These are phyloP conservation scores for Caenorhabditis plicata DNA, from an alignment of 2,888 invertebrate genomes.

Conservation along the genomic window DNA sequence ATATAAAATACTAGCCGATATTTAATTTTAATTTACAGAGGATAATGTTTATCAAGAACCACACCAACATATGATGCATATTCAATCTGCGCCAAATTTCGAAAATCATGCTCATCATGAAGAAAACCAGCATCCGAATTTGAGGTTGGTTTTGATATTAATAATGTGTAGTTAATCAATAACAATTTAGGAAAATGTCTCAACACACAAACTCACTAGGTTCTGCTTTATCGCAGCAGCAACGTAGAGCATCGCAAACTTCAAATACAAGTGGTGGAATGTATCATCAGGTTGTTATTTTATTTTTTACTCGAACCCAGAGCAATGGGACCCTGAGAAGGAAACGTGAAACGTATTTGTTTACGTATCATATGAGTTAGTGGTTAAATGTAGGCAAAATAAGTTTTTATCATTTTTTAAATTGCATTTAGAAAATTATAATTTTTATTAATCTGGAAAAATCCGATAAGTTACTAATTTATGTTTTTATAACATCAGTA, in stretches of 20 bases:
- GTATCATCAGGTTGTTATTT: neutral
- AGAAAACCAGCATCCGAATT: conserved; percentile 22
- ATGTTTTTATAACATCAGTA: no score
- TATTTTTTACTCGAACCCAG: no score
- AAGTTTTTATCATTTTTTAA: no score
- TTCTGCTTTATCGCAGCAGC: conserved; percentile 23
- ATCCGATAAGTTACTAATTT: no score
- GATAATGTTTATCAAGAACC: conserved; percentile 53
- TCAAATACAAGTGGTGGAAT: conserved; percentile 22
- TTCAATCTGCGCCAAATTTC: conserved; percentile 43
- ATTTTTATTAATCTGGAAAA: no score
- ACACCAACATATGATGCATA: conserved; percentile 38
- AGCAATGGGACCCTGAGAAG: no score
- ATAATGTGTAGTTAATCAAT: neutral
- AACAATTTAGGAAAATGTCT: conserved; percentile 25
- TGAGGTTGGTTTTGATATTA: conserved; percentile 9
- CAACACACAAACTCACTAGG: conserved; percentile 10
- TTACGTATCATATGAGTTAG: no score
- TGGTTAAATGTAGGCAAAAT: no score
- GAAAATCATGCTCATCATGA: no score
- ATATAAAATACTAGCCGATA: no score
- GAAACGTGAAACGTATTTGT: no score
- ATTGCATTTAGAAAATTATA: no score
- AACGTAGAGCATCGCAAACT: conserved; percentile 38
- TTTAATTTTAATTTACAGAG: conserved; percentile 21